These are phyloP conservation scores for Plotosus lineatus DNA, from an alignment of 2,113 vertebrate species.

Conservation along the genomic window DNA sequence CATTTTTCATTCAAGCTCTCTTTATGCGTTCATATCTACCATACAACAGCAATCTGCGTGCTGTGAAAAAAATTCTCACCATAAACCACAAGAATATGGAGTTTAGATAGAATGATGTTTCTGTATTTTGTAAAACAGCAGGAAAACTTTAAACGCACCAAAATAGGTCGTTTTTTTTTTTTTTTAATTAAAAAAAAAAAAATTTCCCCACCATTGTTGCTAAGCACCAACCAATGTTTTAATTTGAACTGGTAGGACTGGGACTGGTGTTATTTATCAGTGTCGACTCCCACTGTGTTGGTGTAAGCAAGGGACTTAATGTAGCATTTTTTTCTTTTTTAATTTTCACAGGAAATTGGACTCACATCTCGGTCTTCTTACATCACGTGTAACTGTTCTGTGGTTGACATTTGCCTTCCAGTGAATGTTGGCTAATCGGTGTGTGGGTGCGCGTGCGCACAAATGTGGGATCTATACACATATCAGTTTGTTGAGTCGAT, in stretches of 20 bases:
- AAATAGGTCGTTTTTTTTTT: too few species aligned
- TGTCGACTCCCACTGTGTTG: slow-evolving; percentile 34
- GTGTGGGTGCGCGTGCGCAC: slow-evolving; percentile 18
- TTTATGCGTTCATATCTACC: background rate
- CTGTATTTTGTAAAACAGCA: slow-evolving; percentile 61
- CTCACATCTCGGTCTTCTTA: slow-evolving; percentile 42
- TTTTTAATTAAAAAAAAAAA: background rate
- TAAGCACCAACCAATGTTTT: slow-evolving; percentile 3
- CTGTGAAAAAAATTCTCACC: background rate
- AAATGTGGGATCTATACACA: background rate
- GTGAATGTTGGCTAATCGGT: slow-evolving; percentile 48
- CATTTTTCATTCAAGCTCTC: background rate
- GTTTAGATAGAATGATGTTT: slow-evolving; percentile 56
- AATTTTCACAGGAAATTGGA: slow-evolving; percentile 46
- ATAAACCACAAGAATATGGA: slow-evolving; percentile 3
- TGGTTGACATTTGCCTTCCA: slow-evolving; percentile 46
- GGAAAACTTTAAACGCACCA: background rate
- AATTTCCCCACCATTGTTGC: background rate
- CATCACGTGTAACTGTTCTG: slow-evolving; percentile 52
- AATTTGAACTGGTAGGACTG: background rate
- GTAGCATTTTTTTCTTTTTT: slow-evolving; percentile 32
- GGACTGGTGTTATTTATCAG: slow-evolving; percentile 4
- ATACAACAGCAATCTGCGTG: background rate
- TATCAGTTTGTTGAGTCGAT: slow-evolving; percentile 15
- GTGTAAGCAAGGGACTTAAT: slow-evolving; percentile 23